Base-by-base conservation (phyloP, 2,888 invertebrate species). In the Acrobasis suavella region DNA sequence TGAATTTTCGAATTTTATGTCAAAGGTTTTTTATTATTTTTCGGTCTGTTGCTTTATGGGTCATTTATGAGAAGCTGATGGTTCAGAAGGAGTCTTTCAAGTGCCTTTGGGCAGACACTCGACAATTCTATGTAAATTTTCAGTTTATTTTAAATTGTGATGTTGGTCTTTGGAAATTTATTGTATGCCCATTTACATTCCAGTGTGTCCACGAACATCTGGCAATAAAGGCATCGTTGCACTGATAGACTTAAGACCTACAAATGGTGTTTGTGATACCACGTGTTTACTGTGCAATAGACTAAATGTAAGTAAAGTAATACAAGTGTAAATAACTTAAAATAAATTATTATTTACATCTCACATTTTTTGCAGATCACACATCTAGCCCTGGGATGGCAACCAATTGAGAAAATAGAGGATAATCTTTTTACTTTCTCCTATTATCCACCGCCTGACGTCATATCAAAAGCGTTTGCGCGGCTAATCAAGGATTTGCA, bases 351-450 rank as follows among this genome's bases (percentile, higher is more conserved):
- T 14, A 46, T 46, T 10, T 1, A n/a, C n/a, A 42, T 14, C n/a
- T 46, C n/a, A 7, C 14, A 2, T 50, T 58, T 54, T 60, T 81
- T 85, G 58, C 94, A 96, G 90, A 94, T 97, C 69, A 95, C 97
- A 0, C 95, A 96, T 77, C 92, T 97, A 61, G 94, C 96, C 70
- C 92, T 95, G 14, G 94, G 94, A 69, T 96, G 96, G 95, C 94
- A 91, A 71, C 87, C 85, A n/a, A 93, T 94, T 1, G 93, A 93
- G 8, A 94, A 93, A 7, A 93, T 94, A 59, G 86, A 85, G 56
- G 88, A 89, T 58, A 93, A 93, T 74, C 89, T 92, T 12, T 92
- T 75, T 66, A 83, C 89, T 9, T 83, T 91, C 66, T 77, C 81
- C 3, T 91, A 89, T 66, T 94, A 95, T 78, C 97, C 97, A 0